These are phyloP conservation scores for Netelia inedita DNA, from an alignment of 2,888 invertebrate species.

Conservation along the genomic window DNA sequence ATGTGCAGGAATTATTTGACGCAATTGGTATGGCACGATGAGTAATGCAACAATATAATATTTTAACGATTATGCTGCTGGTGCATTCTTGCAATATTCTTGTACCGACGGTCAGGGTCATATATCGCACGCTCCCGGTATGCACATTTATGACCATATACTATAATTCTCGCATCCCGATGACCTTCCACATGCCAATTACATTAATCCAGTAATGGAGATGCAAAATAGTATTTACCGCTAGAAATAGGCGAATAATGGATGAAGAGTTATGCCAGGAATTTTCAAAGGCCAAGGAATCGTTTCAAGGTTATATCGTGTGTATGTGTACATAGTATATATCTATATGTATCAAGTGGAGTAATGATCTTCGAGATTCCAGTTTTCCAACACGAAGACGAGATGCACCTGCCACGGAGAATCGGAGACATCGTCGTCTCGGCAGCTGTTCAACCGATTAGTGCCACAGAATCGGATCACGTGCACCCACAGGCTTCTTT, in stretches of 20 bases:
- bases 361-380: constrained; percentile 10
- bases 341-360: neutral
- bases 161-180: constrained; percentile 13
- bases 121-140: neutral
- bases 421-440: constrained; percentile 9
- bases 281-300: constrained; percentile 44
- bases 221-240: constrained; percentile 37
- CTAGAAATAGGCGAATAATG: constrained; percentile 23
- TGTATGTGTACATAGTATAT: neutral
- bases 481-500: constrained; percentile 7
- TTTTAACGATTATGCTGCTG: constrained; percentile 37
- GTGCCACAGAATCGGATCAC: constrained; percentile 40
- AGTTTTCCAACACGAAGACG: constrained; percentile 27
- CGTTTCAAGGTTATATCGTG: constrained; percentile 37
- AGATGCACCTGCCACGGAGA: constrained; percentile 30
- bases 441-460: constrained; percentile 55
- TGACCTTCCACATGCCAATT: constrained; percentile 51
- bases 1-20: constrained; percentile 24
- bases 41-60: constrained; percentile 46
- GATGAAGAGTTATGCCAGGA: constrained; percentile 20
- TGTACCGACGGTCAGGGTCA: constrained; percentile 61
- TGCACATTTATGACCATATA: neutral
- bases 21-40: constrained; percentile 39
- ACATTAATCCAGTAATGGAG: constrained; percentile 42
- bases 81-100: neutral